Evolutionary conservation across 2,113 vertebrate genomes (phyloP).

Genomic region (Ramphastos sulfuratus): DNA sequence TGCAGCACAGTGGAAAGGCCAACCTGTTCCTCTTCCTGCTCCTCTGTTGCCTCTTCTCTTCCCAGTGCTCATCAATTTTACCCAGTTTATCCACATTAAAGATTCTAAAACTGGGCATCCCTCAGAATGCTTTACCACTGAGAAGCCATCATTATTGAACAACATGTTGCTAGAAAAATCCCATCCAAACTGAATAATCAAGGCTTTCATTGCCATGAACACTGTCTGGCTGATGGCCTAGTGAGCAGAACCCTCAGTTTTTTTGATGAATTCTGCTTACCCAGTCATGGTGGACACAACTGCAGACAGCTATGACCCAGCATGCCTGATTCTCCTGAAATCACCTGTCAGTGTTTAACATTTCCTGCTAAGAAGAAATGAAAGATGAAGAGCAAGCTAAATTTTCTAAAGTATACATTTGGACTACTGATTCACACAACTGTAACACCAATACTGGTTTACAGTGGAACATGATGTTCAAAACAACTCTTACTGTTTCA

Average conservation of each 20-base stretch:
- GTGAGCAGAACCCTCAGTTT: background rate
- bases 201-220: background rate
- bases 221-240: background rate
- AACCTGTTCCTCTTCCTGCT: background rate
- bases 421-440: background rate
- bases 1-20: background rate
- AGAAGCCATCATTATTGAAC: background rate
- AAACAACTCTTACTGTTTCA: slow-evolving; percentile 9
- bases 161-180: background rate
- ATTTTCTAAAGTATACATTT: background rate
- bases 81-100: background rate
- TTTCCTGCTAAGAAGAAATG: background rate
- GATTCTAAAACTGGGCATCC: background rate
- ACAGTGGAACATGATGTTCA: background rate
- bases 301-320: background rate
- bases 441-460: background rate
- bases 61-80: background rate
- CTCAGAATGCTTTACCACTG: background rate
- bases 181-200: background rate
- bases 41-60: background rate
- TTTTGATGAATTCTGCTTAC: background rate
- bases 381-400: background rate
- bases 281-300: background rate
- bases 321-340: background rate
- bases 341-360: background rate